Evolutionary conservation across 2,888 invertebrate genomes (phyloP), one percentile per base, ranked within the genome.

Genomic region (Drepana falcataria): DNA sequence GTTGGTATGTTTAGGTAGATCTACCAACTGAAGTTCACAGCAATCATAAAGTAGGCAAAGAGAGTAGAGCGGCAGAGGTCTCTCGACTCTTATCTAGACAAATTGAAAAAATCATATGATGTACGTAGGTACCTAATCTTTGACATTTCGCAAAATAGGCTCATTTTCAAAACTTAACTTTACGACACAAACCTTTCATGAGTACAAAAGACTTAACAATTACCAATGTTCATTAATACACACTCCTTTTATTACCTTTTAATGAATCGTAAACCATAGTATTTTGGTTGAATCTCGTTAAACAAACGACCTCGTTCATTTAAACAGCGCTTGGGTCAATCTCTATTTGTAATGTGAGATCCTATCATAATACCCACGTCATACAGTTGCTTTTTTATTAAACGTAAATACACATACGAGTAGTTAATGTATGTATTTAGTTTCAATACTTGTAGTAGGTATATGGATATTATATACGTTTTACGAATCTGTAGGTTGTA

Each of bases 251-350:
- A 77, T 75, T 75, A 71, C 57, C 61, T 65, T 69, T 69, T 72
- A 79, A 80, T 77, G 71, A 75, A 73, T 75, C 73, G 68, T 79
- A 79, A 76, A 75, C 72, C 62, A 57, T 68, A 64, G 67, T 75
- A 71, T 76, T 75, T 74, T 68, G 66, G 63, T 75, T 71, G 58
- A 69, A 73, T 74, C 71, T 66, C 64, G 61, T 68, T 66, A 65
- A 59, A 59, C 64, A 74, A 75, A 75, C 69, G 76, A 65, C 62
- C 55, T 56, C 59, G 53, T 7, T 3, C 40, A n/a, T 35, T 49
- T 35, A 35, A 49, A 6, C 21, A 49, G 35, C 40, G 9, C 40
- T 49, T 40, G 49, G 49, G 40, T 49, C 49, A 37, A 49, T 33
- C 33, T 34, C 40, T 40, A 49, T 49, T 37, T 49, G 49, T 35